Evolutionary conservation across 2,888 invertebrate genomes (phyloP), one percentile per base, ranked within the genome.

Genomic region (Cylloceria caligata): DNA sequence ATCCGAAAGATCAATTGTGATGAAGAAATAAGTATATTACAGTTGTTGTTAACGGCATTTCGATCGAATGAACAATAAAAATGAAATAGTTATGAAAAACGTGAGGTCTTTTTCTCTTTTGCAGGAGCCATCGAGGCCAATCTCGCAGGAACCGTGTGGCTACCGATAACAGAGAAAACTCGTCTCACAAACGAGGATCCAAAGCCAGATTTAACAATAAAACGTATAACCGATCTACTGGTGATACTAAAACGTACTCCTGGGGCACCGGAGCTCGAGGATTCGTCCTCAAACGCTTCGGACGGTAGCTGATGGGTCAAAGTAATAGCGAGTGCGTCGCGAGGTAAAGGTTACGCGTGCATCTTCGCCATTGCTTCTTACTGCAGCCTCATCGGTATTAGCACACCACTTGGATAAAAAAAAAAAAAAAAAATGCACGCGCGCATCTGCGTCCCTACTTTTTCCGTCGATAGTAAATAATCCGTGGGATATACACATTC

Each of bases 71-170:
- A 39, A 39, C 6, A 39, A 39, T 2, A 39, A 39, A 2, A 11
- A 39, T 5, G 11, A 11, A 39, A 5, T 39, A 39, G n/a, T n/a
- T n/a, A n/a, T n/a, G n/a, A n/a, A n/a, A n/a, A n/a, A n/a, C n/a
- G n/a, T 64, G 3, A 39, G 16, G 3, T 42, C 36, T 34, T 73
- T 77, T 65, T 71, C 71, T 64, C 16, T 84, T 83, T 85, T 87
- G 52, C 76, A 95, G 97, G 97, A 82, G 97, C 96, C 34, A 95
- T 95, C 88, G 94, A 96, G 91, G 97, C 97, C 39, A 95, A 96
- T 86, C 92, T 97, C 80, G 96, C 96, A 13, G 96, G 96, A 39
- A 97, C 97, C 0, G 96, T 97, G 21, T 97, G 97, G 97, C 94
- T 97, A 86, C 96, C 97, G 34, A 94, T 94, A 79, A 87, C 86